phyloP scores from a whole-genome alignment of 92 coral and sea anemone genomes.

The Parazoanthus atlanticus region DNA sequence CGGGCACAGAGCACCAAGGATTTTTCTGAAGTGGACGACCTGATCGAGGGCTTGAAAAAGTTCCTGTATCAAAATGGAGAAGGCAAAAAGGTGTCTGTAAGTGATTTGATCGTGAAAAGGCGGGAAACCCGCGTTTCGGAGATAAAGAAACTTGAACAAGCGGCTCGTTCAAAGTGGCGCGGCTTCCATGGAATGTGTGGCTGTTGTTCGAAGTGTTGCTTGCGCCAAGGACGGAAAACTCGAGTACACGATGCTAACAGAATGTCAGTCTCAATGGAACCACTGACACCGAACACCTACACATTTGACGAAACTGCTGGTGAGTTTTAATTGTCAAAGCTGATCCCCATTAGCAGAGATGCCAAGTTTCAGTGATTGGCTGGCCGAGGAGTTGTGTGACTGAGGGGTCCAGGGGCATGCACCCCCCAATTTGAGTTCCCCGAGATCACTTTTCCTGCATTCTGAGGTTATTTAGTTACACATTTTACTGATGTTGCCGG shows the following conservation, averaged over 20 bases:
- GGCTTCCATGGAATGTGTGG: slow-evolving; percentile 9
- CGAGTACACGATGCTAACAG: slow-evolving; percentile 20
- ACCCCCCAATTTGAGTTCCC: too few species aligned
- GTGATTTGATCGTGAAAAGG: slow-evolving; percentile 56
- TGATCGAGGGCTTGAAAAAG: slow-evolving; percentile 59
- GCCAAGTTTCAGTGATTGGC: too few species aligned
- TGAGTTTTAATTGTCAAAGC: background rate
- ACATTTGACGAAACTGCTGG: slow-evolving; percentile 41
- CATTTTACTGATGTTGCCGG: too few species aligned
- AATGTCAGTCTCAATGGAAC: slow-evolving; percentile 34
- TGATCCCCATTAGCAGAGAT: too few species aligned
- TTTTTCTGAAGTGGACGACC: slow-evolving; percentile 62
- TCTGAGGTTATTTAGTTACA: too few species aligned
- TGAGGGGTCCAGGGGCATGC: too few species aligned
- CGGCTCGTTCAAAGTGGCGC: slow-evolving; percentile 42
- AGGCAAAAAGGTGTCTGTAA: slow-evolving; percentile 65
- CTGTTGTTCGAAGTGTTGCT: slow-evolving; percentile 15
- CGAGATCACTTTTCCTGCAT: too few species aligned
- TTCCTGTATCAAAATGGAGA: slow-evolving; percentile 72
- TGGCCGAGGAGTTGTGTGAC: too few species aligned
- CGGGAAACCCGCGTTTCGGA: slow-evolving; percentile 43
- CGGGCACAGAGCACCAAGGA: slow-evolving; percentile 65
- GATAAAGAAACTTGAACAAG: slow-evolving; percentile 32
- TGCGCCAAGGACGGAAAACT: background rate
- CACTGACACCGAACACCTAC: slow-evolving; percentile 11